Conservation (phyloP, 1,140 invertebrate genomes). For the Drosophila ohnishii region DNA sequence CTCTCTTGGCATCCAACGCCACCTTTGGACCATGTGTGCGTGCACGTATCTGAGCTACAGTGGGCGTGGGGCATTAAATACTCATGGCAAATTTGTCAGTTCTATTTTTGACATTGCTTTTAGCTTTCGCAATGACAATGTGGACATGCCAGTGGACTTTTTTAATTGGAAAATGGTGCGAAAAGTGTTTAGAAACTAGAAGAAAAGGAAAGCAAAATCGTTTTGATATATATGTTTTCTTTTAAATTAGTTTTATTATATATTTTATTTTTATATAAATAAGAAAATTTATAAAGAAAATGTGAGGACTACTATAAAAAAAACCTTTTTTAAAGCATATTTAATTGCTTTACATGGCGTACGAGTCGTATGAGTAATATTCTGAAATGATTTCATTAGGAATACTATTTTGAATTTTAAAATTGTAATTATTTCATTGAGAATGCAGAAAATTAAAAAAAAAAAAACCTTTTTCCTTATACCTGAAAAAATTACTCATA, state of each 20-base stretch:
- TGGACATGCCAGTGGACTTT: not conserved
- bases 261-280: not conserved
- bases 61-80: slow-evolving; percentile 25
- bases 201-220: not conserved
- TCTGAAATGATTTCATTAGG: not conserved
- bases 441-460: not conserved
- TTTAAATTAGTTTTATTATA: not conserved
- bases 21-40: slow-evolving; percentile 51
- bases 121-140: slow-evolving; percentile 15
- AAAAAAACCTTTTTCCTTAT: no score
- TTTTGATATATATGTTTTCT: not conserved
- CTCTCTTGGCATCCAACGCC: slow-evolving; percentile 51
- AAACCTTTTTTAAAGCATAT: no score
- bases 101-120: slow-evolving; percentile 23
- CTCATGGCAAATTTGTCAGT: not conserved
- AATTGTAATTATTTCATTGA: not conserved
- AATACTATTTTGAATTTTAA: not conserved
- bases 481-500: slow-evolving; percentile 3
- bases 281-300: no score
- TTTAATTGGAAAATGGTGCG: not conserved
- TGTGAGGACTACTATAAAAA: no score
- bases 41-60: slow-evolving; percentile 36
- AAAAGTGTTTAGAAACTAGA: not conserved
- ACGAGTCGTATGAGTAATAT: slow-evolving; percentile 5
- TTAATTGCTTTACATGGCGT: not conserved